A percentile compares a stretch with the other conserved stretches of the same genome.
Conservation (phyloP, 2,888 invertebrate species). For the Leistus spinibarbis region DNA sequence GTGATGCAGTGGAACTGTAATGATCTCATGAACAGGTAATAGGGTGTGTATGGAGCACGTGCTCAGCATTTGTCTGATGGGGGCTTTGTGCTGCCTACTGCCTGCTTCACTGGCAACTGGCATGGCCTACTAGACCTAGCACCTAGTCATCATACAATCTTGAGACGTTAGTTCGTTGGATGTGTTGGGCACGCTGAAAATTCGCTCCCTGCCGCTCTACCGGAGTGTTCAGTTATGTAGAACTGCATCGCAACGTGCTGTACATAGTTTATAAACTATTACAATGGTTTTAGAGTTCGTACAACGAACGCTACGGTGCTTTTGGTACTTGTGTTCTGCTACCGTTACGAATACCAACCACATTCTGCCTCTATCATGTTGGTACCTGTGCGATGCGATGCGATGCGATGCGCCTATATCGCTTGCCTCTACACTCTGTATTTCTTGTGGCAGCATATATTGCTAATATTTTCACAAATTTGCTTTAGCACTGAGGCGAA, state of each 20-base stretch:
- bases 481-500: too few species aligned
- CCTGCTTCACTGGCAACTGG: too few species aligned
- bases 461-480: too few species aligned
- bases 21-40: neutral
- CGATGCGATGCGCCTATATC: too few species aligned
- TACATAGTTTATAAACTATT: conserved; percentile 4
- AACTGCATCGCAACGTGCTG: conserved; percentile 1
- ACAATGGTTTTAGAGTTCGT: too few species aligned
- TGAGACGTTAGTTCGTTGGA: neutral
- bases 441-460: too few species aligned
- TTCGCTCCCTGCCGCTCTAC: neutral
- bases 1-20: neutral
- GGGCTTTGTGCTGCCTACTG: too few species aligned
- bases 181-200: neutral
- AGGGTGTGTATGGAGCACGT: neutral
- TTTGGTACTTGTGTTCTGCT: neutral
- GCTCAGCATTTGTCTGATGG: neutral
- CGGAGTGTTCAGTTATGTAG: neutral
- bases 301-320: too few species aligned
- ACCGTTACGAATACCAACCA: neutral
- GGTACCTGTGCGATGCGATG: too few species aligned
- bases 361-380: neutral
- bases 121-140: too few species aligned
- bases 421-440: too few species aligned
- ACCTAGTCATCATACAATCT: too few species aligned